Conservation (phyloP, 2,888 invertebrate genomes). For the Marasmarcha lunaedactyla region DNA sequence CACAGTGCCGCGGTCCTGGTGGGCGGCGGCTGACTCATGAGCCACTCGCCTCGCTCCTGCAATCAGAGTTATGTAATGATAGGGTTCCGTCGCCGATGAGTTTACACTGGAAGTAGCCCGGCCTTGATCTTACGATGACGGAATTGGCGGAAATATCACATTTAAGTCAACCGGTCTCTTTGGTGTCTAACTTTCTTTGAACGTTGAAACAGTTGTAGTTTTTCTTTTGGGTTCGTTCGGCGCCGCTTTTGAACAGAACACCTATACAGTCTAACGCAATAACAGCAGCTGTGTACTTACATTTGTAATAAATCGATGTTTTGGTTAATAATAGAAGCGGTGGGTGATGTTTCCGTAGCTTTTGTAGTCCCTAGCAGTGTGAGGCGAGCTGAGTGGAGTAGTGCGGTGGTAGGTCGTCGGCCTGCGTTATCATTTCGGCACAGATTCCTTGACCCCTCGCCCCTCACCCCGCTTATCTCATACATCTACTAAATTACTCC, state of each 20-base stretch:
- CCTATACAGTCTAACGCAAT: too few relatives aligned
- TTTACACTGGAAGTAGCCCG: neutral
- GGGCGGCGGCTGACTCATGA: neutral
- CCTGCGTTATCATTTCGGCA: constrained; percentile 64
- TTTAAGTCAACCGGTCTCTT: too few relatives aligned
- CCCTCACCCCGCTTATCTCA: constrained; percentile 16
- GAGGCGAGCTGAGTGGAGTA: neutral
- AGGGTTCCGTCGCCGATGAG: neutral
- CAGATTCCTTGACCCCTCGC: constrained; percentile 54
- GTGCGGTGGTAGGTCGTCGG: constrained; percentile 35
- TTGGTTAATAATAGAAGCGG: too few relatives aligned
- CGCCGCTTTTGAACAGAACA: too few relatives aligned
- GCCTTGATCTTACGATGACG: neutral
- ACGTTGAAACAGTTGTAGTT: too few relatives aligned
- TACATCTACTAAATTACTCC: constrained; percentile 14
- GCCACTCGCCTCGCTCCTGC: neutral
- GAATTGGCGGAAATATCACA: neutral
- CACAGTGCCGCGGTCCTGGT: neutral
- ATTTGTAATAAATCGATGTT: too few relatives aligned
- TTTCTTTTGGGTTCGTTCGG: too few relatives aligned
- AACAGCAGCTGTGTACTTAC: too few relatives aligned
- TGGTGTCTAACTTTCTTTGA: too few relatives aligned
- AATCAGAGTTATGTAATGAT: neutral
- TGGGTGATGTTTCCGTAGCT: too few relatives aligned
- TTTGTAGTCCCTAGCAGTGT: too few relatives aligned